These are phyloP conservation scores for Bombycilla garrulus DNA, from an alignment of 2,113 vertebrate genomes.

Conservation along the genomic window DNA sequence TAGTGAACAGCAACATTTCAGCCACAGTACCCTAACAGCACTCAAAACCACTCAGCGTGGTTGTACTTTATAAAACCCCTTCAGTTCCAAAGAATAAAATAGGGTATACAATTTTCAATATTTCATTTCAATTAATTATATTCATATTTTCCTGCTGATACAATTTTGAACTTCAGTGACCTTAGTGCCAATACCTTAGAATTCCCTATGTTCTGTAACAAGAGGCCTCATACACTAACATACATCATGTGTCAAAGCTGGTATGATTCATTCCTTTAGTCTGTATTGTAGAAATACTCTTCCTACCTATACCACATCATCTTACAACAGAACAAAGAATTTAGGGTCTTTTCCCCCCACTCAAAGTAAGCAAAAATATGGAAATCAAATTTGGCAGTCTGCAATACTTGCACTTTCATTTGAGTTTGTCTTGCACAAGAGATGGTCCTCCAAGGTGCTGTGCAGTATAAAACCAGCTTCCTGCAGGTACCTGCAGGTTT, in stretches of 20 bases:
- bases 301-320: background rate
- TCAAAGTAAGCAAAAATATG: background rate
- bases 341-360: rapidly evolving
- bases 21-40: background rate
- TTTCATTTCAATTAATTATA: background rate
- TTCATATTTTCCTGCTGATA: background rate
- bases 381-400: background rate
- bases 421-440: background rate
- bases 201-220: background rate
- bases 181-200: background rate
- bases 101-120: background rate
- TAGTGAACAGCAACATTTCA: background rate
- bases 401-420: background rate
- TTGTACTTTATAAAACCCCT: background rate
- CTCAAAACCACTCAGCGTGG: background rate
- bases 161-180: background rate
- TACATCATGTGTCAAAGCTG: background rate
- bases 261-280: background rate
- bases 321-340: background rate
- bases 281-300: background rate
- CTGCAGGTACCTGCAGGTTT: background rate
- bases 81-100: background rate
- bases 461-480: background rate
- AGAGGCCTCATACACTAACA: background rate
- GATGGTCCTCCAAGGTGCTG: background rate